Percentiles rank a stretch among this genome's conserved stretches.
Evolutionary conservation across 2,113 vertebrate species (phyloP).

Genomic region (Rhegmatorhina hoffmannsi): DNA sequence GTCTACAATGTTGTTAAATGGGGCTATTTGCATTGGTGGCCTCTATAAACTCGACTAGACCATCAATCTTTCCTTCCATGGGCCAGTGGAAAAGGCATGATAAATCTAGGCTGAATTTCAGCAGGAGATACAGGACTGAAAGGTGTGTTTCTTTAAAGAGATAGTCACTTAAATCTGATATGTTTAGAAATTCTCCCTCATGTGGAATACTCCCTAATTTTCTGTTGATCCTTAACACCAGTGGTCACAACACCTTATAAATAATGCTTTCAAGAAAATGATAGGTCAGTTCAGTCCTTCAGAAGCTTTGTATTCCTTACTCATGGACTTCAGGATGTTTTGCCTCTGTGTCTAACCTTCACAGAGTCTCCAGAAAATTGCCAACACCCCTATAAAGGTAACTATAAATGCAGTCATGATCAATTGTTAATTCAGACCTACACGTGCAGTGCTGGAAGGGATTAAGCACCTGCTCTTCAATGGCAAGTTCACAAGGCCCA

Average conservation of each 20-base stretch:
- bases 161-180: slow-evolving; percentile 41
- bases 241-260: slow-evolving; percentile 4
- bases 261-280: neutral
- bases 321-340: neutral
- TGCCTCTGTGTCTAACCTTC: neutral
- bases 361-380: neutral
- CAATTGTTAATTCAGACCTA: neutral
- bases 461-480: neutral
- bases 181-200: slow-evolving; percentile 22
- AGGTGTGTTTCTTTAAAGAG: slow-evolving; percentile 22
- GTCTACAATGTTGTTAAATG: slow-evolving; percentile 43
- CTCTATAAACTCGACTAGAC: slow-evolving; percentile 36
- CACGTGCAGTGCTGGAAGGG: neutral
- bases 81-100: slow-evolving; percentile 28
- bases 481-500: neutral
- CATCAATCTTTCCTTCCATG: slow-evolving; percentile 50
- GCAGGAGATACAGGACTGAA: neutral
- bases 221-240: slow-evolving; percentile 27
- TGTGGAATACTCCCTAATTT: slow-evolving; percentile 23
- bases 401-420: neutral
- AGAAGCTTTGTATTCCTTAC: neutral
- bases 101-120: slow-evolving; percentile 50
- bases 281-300: neutral
- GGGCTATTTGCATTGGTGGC: slow-evolving; percentile 19
- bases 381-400: neutral